Conservation (phyloP, 2,797 vertebrate genomes). For the Cuniculus paca region DNA sequence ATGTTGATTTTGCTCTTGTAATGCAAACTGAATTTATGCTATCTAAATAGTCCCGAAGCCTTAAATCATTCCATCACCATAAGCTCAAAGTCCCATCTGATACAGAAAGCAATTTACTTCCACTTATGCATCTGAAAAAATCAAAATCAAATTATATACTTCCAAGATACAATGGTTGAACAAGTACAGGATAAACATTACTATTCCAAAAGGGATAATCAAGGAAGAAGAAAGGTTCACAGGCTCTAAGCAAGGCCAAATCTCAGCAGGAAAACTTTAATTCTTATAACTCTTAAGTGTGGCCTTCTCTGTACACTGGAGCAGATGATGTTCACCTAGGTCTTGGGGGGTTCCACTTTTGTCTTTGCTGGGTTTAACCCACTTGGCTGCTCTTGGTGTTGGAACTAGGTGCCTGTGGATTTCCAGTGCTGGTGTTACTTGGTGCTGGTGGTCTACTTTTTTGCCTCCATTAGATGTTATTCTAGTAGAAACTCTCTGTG, state of each 20-base stretch:
- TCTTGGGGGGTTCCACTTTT: too few relatives aligned
- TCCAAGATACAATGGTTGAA: neutral
- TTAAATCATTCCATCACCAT: neutral
- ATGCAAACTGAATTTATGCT: neutral
- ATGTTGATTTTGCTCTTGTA: neutral
- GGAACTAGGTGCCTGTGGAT: neutral
- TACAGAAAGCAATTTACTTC: neutral
- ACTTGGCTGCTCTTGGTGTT: neutral
- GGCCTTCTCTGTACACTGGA: neutral
- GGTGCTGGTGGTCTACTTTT: neutral
- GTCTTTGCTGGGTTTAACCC: neutral
- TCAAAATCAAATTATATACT: neutral
- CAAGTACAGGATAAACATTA: neutral
- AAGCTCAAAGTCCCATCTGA: neutral
- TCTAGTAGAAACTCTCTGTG: neutral
- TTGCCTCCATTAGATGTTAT: neutral
- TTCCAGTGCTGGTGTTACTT: neutral
- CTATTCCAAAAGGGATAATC: neutral
- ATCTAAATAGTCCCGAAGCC: neutral
- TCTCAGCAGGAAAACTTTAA: too few relatives aligned
- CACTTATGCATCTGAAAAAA: neutral
- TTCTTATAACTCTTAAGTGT: neutral
- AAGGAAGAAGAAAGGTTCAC: neutral
- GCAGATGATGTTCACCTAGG: too few relatives aligned
- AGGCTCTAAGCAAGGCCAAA: neutral